Base-by-base conservation (phyloP, 2,888 invertebrate species). In the Lasioglossum lativentre region DNA sequence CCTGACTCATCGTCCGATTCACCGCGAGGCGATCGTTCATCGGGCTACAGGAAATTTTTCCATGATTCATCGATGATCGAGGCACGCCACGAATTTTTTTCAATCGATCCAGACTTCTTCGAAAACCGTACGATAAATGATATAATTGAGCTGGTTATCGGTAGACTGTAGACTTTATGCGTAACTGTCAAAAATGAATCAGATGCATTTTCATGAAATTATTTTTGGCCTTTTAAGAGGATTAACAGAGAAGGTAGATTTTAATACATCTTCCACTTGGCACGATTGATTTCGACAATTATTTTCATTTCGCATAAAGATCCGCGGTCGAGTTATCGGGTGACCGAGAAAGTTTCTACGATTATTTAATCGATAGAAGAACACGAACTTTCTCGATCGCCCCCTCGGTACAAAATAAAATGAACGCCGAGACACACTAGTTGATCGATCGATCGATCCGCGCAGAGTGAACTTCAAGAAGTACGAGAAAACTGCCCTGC, bases 401-500 rank as follows among this genome's bases (percentile, higher is more conserved):
- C 56, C 4, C 10, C 34, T 34, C n/a, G n/a, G 34, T 34, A 56
- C n/a, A 8, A 12, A n/a, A 12, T 10, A n/a, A 56, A n/a, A 12
- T 8, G 2, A n/a, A n/a, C 8, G 8, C 8, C 0, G 10, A n/a
- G 23, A 23, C 40, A 38, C 59, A 4, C 2, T n/a, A 14, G 4
- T 16, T 30, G 66, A 66, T 66, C 34, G 66, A 66, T 66, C 34
- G 66, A 66, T 34, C 66, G 19, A 34, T 30, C 16, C 63, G 63
- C 8, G 68, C 95, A 98, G 98, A 94, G 98, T 98, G 82, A 98
- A 98, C 96, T 98, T 98, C 95, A 97, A 98, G 96, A 98, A 98
- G 95, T 98, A 97, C 95, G 97, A 98, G 94, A 98, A 98, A 92
- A 94, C 92, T 52, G 91, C 90, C 78, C 97, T 97, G 85, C 97